Evolutionary conservation across 53 echinoderm and acorn worm genomes (phyloP).

Genomic region (Actinopyga echinites): DNA sequence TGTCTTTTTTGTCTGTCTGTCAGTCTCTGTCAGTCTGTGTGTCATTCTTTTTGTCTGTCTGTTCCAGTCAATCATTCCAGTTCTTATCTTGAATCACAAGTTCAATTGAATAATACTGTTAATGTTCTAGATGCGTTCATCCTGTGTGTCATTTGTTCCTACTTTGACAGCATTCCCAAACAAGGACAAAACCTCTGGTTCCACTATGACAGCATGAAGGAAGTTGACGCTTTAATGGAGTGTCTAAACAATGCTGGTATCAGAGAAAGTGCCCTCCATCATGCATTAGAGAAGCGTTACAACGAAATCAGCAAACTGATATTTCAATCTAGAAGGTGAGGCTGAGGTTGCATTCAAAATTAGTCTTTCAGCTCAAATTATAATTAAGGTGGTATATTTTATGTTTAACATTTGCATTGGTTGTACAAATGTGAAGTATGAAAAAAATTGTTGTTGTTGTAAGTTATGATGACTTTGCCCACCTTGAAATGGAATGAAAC

Average conservation of each 20-base stretch:
- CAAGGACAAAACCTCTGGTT: conserved; percentile 97
- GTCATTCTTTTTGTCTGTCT: too few species aligned
- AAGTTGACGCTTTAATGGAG: conserved; percentile 66
- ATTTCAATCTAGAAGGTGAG: conserved; percentile 56
- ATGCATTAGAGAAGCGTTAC: conserved; percentile 68
- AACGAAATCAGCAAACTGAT: conserved; percentile 75
- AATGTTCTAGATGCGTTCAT: not conserved
- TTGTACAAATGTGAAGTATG: too few species aligned
- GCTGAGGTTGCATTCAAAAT: not conserved
- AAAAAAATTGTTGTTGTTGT: not conserved
- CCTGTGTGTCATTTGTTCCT: not conserved
- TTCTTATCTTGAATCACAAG: too few species aligned
- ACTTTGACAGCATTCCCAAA: conserved; percentile 68
- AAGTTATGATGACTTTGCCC: not conserved
- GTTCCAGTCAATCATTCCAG: too few species aligned
- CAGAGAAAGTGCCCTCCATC: conserved; percentile 81
- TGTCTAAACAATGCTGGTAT: conserved; percentile 86
- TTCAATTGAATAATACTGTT: too few species aligned
- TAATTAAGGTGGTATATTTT: too few species aligned
- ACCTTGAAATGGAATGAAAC: too few species aligned
- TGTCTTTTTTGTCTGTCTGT: too few species aligned
- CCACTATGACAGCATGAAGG: conserved; percentile 84
- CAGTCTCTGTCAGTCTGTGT: too few species aligned
- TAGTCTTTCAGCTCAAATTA: too few species aligned
- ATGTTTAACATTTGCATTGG: too few species aligned